Evolutionary conservation across 2,113 vertebrate species (phyloP), one percentile per base, ranked within the genome.

Genomic region (Dendrocopos noguchii): DNA sequence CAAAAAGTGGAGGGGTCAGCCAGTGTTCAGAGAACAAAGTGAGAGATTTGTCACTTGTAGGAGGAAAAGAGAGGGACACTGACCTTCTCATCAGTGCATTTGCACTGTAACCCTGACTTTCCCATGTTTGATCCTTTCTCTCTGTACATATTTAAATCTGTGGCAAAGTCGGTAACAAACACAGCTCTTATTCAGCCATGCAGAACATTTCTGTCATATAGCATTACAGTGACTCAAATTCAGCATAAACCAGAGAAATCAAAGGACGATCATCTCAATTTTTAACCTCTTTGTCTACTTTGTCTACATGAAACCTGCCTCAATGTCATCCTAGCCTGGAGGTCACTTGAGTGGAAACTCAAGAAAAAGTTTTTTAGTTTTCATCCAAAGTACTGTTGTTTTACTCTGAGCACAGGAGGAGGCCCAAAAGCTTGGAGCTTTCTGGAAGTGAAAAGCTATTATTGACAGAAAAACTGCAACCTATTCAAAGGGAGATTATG

Each of bases 41-140:
- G 75, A 89, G 76, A 91, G 59, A 75, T 84, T 53, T 95, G 72
- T 61, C 47, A 21, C n/a, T 19, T 61, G 90, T 85, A 76, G 90
- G 94, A 80, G 76, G 87, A 91, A 86, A 75, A 86, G 59, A 89
- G 66, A 56, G 74, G 72, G 52, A 57, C 27, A 4, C 14, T 77
- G 73, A 29, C 20, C 65, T 87, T 88, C 74, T 68, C 86, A 74
- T 64, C 84, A 77, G 19, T 56, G 34, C 52, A 14, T 61, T 72
- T 81, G 70, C 53, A 68, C 89, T 78, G 27, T 87, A 74, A 88
- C 90, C n/a, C 72, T 79, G 87, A 70, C 36, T 74, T 96, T 97
- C 94, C 91, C 96, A 90, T 10, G 67, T 90, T 91, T 77, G 52
- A 92, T 96, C 89, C 75, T 87, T 92, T 81, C 73, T 93, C 50